Base-by-base conservation (phyloP, 2,888 invertebrate species). In the Lepidochitona cinerea region DNA sequence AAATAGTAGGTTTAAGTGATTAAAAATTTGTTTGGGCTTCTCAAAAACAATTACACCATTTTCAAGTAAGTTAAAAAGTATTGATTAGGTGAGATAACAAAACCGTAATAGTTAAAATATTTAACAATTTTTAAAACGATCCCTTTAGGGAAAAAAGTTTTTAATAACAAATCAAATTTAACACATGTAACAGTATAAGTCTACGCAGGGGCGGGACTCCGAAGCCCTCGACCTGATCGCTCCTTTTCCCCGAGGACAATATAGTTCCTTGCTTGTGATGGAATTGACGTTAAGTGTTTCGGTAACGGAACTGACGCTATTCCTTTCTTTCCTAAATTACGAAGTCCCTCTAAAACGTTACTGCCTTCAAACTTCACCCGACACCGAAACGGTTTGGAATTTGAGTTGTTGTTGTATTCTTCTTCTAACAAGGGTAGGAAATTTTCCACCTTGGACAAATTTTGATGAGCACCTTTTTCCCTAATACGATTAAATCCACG, bases 301-400 rank as follows among this genome's bases (percentile, higher is more conserved):
- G 84, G 86, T 71, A 87, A 74, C 0, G 87, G 87, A 5, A 83
- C 64, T 4, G 75, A 75, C 4, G 85, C 85, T 14, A 84, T 77
- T 7, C 86, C 86, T 49, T 80, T 77, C 9, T 70, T 75, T 3
- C 75, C 86, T 36, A 88, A 75, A 69, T 84, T 83, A 37, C 85
- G 76, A 6, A 85, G 71, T n/a, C 87, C 87, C 67, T 86, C 85
- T 33, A 88, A 70, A 0, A 87, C 86, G 71, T 79, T 83, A 0
- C 79, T 71, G 12, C 87, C 87, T 33, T 81, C 81, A 71, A 88
- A 87, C 49, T 78, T 81, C 6, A 88, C 86, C 14, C 77, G 74
- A 68, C 85, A 84, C n/a, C 70, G 71, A 71, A 85, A 82, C 65
- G 77, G 65, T 26, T 75, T 65, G 0, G 75, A 53, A 12, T 37